Evolutionary conservation across 2,113 vertebrate species (phyloP).

Genomic region (Neogale vison): DNA sequence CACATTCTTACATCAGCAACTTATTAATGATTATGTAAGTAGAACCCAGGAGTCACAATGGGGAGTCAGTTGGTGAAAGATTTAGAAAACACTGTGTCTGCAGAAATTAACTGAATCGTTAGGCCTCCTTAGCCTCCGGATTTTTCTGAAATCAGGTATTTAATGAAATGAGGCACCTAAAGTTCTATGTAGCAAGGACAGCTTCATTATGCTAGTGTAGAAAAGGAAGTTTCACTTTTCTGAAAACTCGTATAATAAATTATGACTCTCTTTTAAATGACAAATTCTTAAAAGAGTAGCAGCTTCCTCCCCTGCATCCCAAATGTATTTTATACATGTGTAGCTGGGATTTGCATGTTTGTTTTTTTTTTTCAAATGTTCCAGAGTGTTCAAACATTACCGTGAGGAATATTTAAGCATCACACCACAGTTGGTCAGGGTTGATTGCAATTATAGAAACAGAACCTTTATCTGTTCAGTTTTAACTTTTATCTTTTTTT

Average conservation of each 20-base stretch:
- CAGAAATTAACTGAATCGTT: not conserved
- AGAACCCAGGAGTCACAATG: not conserved
- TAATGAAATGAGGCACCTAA: not conserved
- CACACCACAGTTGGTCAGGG: not conserved
- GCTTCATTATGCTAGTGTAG: not conserved
- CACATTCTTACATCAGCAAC: not conserved
- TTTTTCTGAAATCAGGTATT: constrained; percentile 25
- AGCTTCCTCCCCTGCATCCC: not conserved
- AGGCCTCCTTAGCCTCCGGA: not conserved
- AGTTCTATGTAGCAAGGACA: not conserved
- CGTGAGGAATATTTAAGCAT: not conserved
- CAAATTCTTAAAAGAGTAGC: not conserved
- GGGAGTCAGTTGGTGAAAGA: not conserved
- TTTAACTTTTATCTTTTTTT: not conserved
- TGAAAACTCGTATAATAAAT: not conserved
- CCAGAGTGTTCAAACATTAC: not conserved
- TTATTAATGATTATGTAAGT: constrained; percentile 54
- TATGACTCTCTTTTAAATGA: not conserved
- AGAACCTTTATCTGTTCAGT: constrained; percentile 27
- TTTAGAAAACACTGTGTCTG: constrained; percentile 14
- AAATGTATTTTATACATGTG: not conserved
- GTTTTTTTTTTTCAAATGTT: not conserved
- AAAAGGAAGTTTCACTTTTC: not conserved
- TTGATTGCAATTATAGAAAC: not conserved
- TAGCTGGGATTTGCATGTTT: not conserved